phyloP scores from a whole-genome alignment of 2,888 invertebrate species.

The Lingula anatina region DNA sequence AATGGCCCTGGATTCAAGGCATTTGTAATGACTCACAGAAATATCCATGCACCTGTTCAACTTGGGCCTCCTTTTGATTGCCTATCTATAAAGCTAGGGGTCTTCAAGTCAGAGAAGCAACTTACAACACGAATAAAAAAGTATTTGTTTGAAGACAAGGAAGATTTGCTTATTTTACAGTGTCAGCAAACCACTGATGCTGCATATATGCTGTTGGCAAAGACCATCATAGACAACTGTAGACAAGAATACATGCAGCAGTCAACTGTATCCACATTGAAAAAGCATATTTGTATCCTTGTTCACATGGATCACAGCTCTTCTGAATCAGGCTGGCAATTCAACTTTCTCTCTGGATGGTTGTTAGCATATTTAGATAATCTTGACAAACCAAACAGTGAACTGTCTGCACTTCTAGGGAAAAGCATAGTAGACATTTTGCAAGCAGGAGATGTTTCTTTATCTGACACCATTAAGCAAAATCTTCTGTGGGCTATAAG shows the following conservation, averaged over 20 bases:
- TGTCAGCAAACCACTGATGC: slow-evolving; percentile 1
- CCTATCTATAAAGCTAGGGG: slow-evolving; percentile 4
- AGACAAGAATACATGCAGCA: background rate
- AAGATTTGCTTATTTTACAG: slow-evolving; percentile 5
- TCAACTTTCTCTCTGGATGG: background rate
- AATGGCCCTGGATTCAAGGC: background rate
- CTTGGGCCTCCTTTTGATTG: background rate
- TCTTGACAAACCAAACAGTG: background rate
- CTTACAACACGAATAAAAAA: background rate
- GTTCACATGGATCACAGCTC: too few species aligned
- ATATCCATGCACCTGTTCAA: slow-evolving; percentile 1
- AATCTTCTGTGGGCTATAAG: slow-evolving; percentile 22
- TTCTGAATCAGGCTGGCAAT: background rate
- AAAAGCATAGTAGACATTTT: background rate
- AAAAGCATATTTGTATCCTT: background rate
- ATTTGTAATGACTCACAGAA: slow-evolving; percentile 5
- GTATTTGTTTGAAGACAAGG: background rate
- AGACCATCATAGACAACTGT: slow-evolving; percentile 4
- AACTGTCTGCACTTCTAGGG: background rate
- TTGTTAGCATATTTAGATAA: background rate
- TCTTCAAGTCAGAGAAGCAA: slow-evolving; percentile 8
- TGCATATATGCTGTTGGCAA: slow-evolving; percentile 4
- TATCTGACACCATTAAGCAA: slow-evolving; percentile 11
- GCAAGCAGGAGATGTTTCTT: slow-evolving; percentile 3
- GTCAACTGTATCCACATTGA: background rate